These are phyloP conservation scores for Hoplostethus atlanticus DNA, from an alignment of 2,797 vertebrate species.

Conservation along the genomic window DNA sequence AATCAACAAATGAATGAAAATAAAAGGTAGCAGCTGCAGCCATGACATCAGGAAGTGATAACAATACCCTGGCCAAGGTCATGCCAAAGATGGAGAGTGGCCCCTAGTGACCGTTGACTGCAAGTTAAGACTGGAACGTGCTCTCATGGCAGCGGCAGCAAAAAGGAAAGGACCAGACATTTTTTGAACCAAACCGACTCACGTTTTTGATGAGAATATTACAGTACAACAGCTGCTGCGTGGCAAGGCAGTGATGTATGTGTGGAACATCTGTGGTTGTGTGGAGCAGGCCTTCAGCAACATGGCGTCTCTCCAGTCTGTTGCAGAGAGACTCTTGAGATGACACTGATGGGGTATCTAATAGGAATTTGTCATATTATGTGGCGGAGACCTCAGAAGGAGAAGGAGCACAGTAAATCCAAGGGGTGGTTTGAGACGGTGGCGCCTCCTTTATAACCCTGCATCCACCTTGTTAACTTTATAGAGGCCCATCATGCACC, in stretches of 20 bases:
- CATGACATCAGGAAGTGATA: no score
- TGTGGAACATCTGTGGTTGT: slow-evolving; percentile 33
- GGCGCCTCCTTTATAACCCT: slow-evolving; percentile 27
- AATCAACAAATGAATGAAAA: no score
- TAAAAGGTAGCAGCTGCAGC: no score
- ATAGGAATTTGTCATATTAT: slow-evolving; percentile 4
- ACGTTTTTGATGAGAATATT: neutral
- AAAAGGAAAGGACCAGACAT: no score
- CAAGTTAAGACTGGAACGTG: neutral
- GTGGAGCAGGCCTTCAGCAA: neutral
- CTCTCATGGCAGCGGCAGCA: neutral
- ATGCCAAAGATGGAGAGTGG: no score
- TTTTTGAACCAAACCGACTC: neutral
- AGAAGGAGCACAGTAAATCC: slow-evolving; percentile 36
- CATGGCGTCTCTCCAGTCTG: slow-evolving; percentile 8
- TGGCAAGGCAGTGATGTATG: neutral
- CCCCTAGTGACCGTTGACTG: no score
- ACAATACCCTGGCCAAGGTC: no score
- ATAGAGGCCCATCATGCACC: slow-evolving; percentile 22
- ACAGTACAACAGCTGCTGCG: neutral
- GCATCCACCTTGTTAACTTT: slow-evolving; percentile 49
- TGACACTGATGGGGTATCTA: slow-evolving; percentile 17
- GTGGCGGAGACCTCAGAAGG: neutral
- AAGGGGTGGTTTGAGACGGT: slow-evolving; percentile 27
- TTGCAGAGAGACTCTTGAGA: slow-evolving; percentile 12